Percentiles rank a stretch among this genome's conserved stretches.
Evolutionary conservation across 2,797 vertebrate species (phyloP).

Genomic region (Melanotaenia nigrans): DNA sequence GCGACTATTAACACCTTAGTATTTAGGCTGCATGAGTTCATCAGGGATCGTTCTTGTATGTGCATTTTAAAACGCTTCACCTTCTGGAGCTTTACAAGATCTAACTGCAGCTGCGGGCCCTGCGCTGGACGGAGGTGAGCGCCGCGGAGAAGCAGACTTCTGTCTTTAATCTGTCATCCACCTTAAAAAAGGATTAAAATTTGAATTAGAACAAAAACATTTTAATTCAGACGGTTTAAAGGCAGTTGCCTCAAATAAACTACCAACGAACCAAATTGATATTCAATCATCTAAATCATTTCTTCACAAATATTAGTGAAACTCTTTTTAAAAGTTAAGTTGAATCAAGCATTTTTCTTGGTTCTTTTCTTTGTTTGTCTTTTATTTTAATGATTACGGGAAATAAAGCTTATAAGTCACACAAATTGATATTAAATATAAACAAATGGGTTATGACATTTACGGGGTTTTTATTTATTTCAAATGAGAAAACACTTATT

Average conservation of each 20-base stretch:
- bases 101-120: slow-evolving; percentile 3
- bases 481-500: neutral
- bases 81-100: slow-evolving; percentile 16
- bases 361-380: neutral
- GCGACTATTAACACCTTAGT: slow-evolving; percentile 62
- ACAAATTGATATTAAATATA: neutral
- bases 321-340: neutral
- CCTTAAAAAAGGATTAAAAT: neutral
- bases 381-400: no score
- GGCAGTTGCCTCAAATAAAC: neutral
- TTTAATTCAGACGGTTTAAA: neutral
- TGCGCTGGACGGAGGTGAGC: neutral
- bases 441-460: neutral
- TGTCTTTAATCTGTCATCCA: neutral
- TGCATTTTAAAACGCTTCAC: slow-evolving; percentile 42
- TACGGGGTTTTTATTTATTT: neutral
- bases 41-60: slow-evolving; percentile 15
- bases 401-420: neutral
- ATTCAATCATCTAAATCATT: neutral
- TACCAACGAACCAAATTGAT: neutral
- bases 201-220: neutral
- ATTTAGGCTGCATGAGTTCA: slow-evolving; percentile 28
- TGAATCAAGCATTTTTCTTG: no score
- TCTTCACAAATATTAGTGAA: neutral
- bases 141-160: neutral